These are phyloP conservation scores for Bruchidius siliquastri DNA, from an alignment of 2,888 invertebrate species.

Conservation along the genomic window DNA sequence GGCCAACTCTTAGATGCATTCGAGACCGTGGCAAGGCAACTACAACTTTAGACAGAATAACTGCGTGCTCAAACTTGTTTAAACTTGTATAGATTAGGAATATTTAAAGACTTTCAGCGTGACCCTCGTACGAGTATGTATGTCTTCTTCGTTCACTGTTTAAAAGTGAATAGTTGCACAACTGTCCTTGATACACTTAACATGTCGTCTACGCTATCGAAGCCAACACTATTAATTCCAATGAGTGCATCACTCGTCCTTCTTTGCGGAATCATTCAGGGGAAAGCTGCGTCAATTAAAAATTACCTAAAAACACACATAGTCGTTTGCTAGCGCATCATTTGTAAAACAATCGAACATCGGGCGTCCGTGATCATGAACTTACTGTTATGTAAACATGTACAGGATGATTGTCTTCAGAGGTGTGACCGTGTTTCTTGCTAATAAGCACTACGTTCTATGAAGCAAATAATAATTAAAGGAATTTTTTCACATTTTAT, in stretches of 20 bases:
- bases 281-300: background rate
- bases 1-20: too few species aligned
- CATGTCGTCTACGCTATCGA: background rate
- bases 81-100: too few species aligned
- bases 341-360: background rate
- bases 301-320: background rate
- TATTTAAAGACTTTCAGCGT: too few species aligned
- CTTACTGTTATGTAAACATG: slow-evolving; percentile 29
- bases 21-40: too few species aligned
- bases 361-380: slow-evolving; percentile 26
- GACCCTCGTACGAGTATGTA: too few species aligned
- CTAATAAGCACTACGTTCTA: background rate
- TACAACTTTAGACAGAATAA: too few species aligned
- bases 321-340: background rate
- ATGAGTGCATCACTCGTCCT: background rate
- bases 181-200: background rate
- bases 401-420: background rate
- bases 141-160: background rate
- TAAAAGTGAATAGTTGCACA: background rate
- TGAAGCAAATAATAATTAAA: background rate
- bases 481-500: background rate
- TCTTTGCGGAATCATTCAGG: background rate
- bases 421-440: background rate
- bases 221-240: background rate
- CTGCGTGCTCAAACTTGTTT: too few species aligned